Evolutionary conservation across 2,113 vertebrate species (phyloP).

Genomic region (Pteronura brasiliensis): DNA sequence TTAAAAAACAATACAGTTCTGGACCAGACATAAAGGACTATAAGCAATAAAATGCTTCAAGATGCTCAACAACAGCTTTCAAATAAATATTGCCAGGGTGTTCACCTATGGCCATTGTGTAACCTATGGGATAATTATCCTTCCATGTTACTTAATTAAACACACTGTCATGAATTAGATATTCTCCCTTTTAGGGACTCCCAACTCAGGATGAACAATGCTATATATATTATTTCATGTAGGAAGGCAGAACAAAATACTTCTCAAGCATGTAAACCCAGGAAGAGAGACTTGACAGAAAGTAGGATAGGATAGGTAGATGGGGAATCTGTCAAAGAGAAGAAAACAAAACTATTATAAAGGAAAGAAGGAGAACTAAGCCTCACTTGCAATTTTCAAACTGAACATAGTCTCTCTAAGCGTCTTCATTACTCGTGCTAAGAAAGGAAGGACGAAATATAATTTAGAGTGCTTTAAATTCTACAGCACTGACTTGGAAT

Average conservation of each 20-base stretch:
- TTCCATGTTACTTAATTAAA: not conserved
- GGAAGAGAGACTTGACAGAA: not conserved
- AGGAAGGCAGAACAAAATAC: not conserved
- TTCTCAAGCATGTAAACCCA: not conserved
- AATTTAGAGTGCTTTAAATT: constrained; percentile 43
- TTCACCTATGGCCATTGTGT: not conserved
- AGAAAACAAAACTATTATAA: not conserved
- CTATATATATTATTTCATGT: not conserved
- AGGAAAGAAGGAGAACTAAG: not conserved
- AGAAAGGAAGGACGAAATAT: not conserved
- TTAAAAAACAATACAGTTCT: not conserved
- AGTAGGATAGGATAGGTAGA: not conserved
- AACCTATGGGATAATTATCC: not conserved
- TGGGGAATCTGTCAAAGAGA: not conserved
- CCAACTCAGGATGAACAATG: not conserved
- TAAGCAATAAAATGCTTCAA: not conserved
- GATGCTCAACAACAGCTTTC: not conserved
- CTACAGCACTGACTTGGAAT: not conserved
- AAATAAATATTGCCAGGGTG: not conserved
- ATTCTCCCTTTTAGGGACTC: not conserved
- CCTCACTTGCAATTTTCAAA: not conserved
- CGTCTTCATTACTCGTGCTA: not conserved
- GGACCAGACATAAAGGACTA: not conserved
- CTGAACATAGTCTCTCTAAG: not conserved
- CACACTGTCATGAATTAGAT: not conserved